Base-by-base conservation (phyloP, 2,113 vertebrate species). In the Hepsetus odoe region DNA sequence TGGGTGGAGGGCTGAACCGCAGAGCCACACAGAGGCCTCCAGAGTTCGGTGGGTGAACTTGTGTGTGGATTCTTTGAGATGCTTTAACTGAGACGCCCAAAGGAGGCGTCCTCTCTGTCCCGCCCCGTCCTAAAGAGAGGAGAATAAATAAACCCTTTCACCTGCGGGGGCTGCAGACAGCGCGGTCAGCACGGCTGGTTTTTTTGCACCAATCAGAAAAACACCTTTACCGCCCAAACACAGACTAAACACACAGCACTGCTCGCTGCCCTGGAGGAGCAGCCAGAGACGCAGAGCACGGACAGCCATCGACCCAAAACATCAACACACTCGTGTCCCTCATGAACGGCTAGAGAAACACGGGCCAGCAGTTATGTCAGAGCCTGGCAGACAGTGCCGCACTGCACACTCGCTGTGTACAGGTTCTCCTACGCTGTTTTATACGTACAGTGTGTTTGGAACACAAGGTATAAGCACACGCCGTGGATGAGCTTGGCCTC, bases 81-180 rank as follows among this genome's bases (percentile, higher is more conserved):
- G 1, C 42, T 14, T 44, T 44, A 44, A 44, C 42, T 14, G n/a
- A n/a, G n/a, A n/a, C n/a, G 42, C 30, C 35, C 53, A 28, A 71
- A 44, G 35, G 30, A 49, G 40, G 8, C 26, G 55, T 58, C 58
- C 46, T 67, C 32, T 42, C 42, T 56, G 59, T 72, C 26, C 24
- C 55, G 77, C 65, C n/a, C 22, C 12, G 55, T 77, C 62, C 38
- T 68, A 46, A 38, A 68, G 53, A 22, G 30, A 22, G 66, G 16
- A 59, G 53, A 5, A 73, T 51, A 82, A 82, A 82, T 73, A 82
- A 77, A 44, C 53, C 10, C 53, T 79, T 67, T 65, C 53, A 72
- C 72, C 59, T 64, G 77, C 68, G 81, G 74, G 78, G 51, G 59
- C n/a, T 30, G 46, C 12, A 82, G 68, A 77, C 80, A 74, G 61